Percentiles rank a stretch among this genome's conserved stretches.
phyloP scores from a whole-genome alignment of 2,113 vertebrate genomes.

The Ceyx melanurus region DNA sequence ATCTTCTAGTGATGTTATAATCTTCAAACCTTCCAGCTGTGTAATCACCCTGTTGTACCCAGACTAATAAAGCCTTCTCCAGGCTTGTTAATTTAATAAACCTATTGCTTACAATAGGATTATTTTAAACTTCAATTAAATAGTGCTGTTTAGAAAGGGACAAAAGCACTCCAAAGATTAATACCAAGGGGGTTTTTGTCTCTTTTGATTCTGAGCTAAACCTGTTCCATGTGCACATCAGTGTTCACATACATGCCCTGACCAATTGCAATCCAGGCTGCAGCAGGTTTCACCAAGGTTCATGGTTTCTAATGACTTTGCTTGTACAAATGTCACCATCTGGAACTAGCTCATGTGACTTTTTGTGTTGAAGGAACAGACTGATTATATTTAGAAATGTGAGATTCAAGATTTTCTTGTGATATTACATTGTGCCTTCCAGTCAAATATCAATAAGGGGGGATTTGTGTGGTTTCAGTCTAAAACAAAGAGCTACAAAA shows the following conservation, averaged over 20 bases:
- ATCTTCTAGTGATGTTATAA: background rate
- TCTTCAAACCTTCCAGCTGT: background rate
- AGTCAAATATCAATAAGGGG: background rate
- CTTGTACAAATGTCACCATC: constrained; percentile 64
- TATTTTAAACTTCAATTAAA: background rate
- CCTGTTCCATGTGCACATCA: background rate
- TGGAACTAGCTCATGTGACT: constrained; percentile 44
- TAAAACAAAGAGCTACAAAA: background rate
- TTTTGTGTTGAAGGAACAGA: constrained; percentile 34
- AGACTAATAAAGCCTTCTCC: background rate
- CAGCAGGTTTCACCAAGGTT: constrained; percentile 47
- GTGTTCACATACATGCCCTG: background rate
- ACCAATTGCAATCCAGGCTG: constrained; percentile 23
- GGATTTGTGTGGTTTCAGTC: background rate
- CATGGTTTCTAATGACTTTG: constrained; percentile 66
- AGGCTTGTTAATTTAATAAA: background rate
- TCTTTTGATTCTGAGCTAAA: background rate
- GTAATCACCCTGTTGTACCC: background rate
- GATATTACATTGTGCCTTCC: background rate
- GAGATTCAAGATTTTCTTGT: background rate
- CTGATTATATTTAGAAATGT: constrained; percentile 47
- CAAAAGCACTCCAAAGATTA: background rate
- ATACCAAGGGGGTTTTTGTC: background rate
- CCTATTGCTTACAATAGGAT: background rate
- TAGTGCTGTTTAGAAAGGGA: background rate